Base-by-base conservation (phyloP, 2,888 invertebrate genomes). In the Pristionchus japonicus region DNA sequence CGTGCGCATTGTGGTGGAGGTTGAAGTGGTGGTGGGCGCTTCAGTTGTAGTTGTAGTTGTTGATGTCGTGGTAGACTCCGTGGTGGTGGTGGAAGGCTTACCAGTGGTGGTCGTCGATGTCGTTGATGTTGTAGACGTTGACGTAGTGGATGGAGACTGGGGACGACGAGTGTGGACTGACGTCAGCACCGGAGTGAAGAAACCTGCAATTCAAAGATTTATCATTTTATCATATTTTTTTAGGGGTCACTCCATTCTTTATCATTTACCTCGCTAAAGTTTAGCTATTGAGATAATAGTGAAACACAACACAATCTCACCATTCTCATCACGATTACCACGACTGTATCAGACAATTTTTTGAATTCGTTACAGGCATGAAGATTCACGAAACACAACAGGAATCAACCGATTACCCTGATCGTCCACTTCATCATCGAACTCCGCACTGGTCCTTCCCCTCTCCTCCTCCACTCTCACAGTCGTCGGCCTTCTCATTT, bases 141-240 rank as follows among this genome's bases (percentile, higher is more conserved):
- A 77, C 64, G 57, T 70, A 40, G 85, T 43, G 37, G 88, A 85
- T 40, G 85, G 85, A 37, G 84, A 85, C 40, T 43, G 74, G 34
- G 84, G 85, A 34, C 57, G 88, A 77, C 43, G 37, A 37, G 77
- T 31, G 52, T 80, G 80, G 17, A 89, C 52, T 15, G 90, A 89
- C 4, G 91, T 92, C 37, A 93, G 89, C 23, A 93, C 91, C 34
- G 93, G 93, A n/a, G 93, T 93, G 92, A 93, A 94, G 91, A 93
- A 94, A 84, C 93, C 93, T 93, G 90, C 89, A 92, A 90, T 47
- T 52, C 52, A 52, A 52, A 47, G 11, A 49, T 49, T 49, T 49
- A 52, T 17, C 23, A 47, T 47, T 47, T 11, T 47, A 47, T 47
- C 13, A 47, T 52, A 20, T 52, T 52, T 52, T 20, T n/a, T 64